Conservation (phyloP, 2,797 vertebrate genomes). For the Notolepis coatsorum region DNA sequence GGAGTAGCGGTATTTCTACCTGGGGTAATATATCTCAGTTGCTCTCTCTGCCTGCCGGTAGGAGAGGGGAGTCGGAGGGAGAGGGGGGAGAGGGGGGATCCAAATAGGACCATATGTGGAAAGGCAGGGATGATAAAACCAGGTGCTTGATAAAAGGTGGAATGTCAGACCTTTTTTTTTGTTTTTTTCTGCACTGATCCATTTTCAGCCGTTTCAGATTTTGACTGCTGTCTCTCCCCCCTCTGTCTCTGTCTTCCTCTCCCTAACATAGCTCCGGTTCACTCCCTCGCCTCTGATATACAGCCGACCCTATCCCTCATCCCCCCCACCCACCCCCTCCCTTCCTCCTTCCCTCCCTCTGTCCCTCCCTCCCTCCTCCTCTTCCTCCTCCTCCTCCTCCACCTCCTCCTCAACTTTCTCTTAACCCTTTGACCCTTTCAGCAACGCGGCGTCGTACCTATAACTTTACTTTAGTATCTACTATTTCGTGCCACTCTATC, state of each 20-base stretch:
- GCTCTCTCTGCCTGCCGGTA: too few relatives aligned
- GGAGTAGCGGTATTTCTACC: too few relatives aligned
- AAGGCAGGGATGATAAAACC: slow-evolving; percentile 78
- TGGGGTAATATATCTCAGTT: too few relatives aligned
- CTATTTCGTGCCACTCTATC: slow-evolving; percentile 25
- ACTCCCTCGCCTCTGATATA: background rate
- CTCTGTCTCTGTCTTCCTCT: background rate
- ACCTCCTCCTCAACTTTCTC: slow-evolving; percentile 40
- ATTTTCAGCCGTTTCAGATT: slow-evolving; percentile 43
- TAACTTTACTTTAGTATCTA: slow-evolving; percentile 63
- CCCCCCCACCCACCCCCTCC: background rate
- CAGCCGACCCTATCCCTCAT: slow-evolving; percentile 7
- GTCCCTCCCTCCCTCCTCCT: slow-evolving; percentile 30
- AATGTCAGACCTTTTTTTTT: slow-evolving; percentile 57
- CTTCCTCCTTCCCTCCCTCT: background rate
- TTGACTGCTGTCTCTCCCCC: slow-evolving; percentile 40
- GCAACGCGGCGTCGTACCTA: slow-evolving; percentile 24
- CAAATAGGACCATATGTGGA: slow-evolving; percentile 70
- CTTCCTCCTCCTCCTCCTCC: slow-evolving; percentile 42
- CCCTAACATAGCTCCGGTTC: background rate
- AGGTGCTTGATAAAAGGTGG: slow-evolving; percentile 81
- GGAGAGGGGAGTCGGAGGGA: slow-evolving; percentile 47
- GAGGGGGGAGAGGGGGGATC: slow-evolving; percentile 46
- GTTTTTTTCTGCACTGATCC: slow-evolving; percentile 36
- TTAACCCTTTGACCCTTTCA: slow-evolving; percentile 62